phyloP scores from a whole-genome alignment of 2,888 invertebrate genomes.

The Andrena marginata region DNA sequence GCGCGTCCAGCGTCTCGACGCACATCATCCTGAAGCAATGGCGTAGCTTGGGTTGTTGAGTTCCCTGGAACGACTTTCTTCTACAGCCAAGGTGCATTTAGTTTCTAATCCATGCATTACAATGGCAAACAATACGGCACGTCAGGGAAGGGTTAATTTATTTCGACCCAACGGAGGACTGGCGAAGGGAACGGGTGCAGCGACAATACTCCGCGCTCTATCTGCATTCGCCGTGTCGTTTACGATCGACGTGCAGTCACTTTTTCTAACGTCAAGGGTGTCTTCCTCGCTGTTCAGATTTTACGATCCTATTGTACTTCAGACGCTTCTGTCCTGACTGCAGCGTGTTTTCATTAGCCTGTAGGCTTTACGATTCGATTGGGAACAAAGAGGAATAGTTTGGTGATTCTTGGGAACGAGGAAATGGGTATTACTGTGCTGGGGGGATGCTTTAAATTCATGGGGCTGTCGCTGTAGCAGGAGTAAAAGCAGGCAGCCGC shows the following conservation, averaged over 20 bases:
- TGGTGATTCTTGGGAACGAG: neutral
- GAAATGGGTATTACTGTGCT: neutral
- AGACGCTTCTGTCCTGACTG: neutral
- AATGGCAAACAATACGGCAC: neutral
- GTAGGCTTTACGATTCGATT: neutral
- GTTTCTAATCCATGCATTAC: neutral
- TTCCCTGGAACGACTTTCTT: neutral
- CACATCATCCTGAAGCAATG: conserved; percentile 15
- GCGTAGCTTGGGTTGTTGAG: conserved; percentile 23
- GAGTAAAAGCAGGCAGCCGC: neutral
- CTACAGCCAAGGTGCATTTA: neutral
- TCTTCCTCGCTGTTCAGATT: neutral
- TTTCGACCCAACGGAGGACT: neutral
- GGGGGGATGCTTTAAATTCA: conserved; percentile 5
- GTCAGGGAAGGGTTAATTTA: neutral
- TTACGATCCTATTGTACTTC: conserved; percentile 1
- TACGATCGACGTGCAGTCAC: conserved; percentile 1
- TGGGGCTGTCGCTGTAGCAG: neutral
- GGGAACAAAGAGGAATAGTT: neutral
- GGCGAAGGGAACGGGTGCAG: no score
- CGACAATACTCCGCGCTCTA: neutral
- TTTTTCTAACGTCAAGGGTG: neutral
- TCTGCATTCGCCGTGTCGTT: neutral
- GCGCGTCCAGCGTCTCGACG: neutral
- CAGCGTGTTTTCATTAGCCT: neutral